Base-by-base conservation (phyloP, 1,140 invertebrate species). In the Mizuhopecten yessoensis region DNA sequence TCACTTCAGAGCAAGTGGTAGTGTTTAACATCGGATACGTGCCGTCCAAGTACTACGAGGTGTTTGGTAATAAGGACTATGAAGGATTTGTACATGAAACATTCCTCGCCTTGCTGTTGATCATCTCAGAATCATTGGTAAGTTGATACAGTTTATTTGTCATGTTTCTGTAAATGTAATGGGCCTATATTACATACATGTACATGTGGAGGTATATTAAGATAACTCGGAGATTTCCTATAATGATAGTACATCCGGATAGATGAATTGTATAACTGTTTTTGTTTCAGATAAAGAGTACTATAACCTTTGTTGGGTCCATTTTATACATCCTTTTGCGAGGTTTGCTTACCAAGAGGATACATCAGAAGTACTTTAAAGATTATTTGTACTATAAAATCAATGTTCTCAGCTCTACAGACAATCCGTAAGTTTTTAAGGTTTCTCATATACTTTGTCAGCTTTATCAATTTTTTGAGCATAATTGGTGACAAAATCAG, bases 1-100 rank as follows among this genome's bases (percentile, higher is more conserved):
- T 7, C 29, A n/a, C n/a, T 95, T 87, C 95, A 96, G 97, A 97
- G 89, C 97, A 97, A 94, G 96, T 96, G 92, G 89, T 97, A 23
- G 96, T 97, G 39, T 97, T 97, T 93, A 95, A 96, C 91, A 96
- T 97, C 88, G 97, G 97, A 17, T 91, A 97, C 7, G 95, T 97
- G 34, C 95, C 97, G 7, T 97, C 97, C 91, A 94, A 96, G 86
- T 97, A 96, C 94, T 97, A 97, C 94, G 96, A 96, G 92, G 96
- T 97, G 9, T 94, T 97, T 17, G 96, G 96, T 2, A 95, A 97
- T 23, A 97, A 97, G 92, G 96, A 97, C 94, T 91, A 94, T 33
- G 33, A 94, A 33, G 96, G 94, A 10, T 97, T 97, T 93, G 94
- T 94, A 90, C 91, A 89, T 13, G 95, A 96, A 33, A 96, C 96